Evolutionary conservation across 2,888 invertebrate species (phyloP).

Genomic region (Tetheella fluctuosa): DNA sequence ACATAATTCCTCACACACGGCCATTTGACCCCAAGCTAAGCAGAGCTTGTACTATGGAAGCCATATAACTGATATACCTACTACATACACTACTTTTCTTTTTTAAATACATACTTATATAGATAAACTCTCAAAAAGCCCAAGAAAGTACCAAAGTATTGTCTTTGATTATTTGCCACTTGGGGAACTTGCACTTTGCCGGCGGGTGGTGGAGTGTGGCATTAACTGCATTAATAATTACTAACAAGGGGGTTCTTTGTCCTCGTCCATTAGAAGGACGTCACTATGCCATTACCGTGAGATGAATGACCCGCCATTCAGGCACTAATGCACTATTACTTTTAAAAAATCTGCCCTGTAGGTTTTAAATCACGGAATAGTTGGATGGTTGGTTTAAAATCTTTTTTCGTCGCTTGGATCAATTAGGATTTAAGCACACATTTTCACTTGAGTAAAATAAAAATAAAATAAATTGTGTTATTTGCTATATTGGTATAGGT

Average conservation of each 20-base stretch:
- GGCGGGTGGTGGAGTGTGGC: constrained; percentile 25
- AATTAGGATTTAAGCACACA: background rate
- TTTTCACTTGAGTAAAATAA: too few species aligned
- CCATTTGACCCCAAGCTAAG: too few species aligned
- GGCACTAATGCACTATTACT: constrained; percentile 55
- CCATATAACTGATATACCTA: too few species aligned
- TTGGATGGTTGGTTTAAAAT: background rate
- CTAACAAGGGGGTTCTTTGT: constrained; percentile 52
- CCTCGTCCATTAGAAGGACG: constrained; percentile 58
- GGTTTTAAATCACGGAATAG: constrained; percentile 17
- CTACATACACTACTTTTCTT: too few species aligned
- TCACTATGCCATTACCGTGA: constrained; percentile 57
- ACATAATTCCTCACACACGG: too few species aligned
- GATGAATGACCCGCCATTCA: constrained; percentile 63
- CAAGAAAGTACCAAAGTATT: constrained; percentile 4
- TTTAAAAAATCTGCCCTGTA: constrained; percentile 37
- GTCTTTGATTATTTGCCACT: constrained; percentile 14
- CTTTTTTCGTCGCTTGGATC: background rate
- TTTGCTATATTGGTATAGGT: too few species aligned
- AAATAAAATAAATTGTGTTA: too few species aligned
- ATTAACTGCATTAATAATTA: constrained; percentile 59
- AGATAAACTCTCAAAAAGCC: background rate
- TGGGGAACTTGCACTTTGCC: constrained; percentile 28
- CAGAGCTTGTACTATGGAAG: too few species aligned
- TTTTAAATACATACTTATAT: too few species aligned